Evolutionary conservation across 1,140 invertebrate genomes (phyloP).

Genomic region (Eupristina koningsbergeri): DNA sequence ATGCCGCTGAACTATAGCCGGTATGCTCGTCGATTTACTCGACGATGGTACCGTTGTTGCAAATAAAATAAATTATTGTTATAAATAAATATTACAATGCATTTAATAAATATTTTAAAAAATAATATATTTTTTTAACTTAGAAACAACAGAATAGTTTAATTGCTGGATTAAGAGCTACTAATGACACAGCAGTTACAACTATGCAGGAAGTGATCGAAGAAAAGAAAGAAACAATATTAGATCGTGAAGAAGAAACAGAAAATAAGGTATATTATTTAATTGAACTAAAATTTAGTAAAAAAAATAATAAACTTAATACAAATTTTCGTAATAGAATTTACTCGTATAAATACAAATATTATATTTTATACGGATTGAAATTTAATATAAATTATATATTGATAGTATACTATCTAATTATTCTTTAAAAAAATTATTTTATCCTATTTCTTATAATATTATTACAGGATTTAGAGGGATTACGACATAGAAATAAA

Average conservation of each 20-base stretch:
- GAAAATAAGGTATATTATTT: constrained; percentile 71
- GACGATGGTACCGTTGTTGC: too few relatives aligned
- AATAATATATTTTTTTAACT: constrained; percentile 58
- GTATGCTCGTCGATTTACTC: too few relatives aligned
- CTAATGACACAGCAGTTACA: constrained; percentile 80
- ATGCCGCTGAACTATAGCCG: too few relatives aligned
- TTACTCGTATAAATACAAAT: background rate
- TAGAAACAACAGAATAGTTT: constrained; percentile 95
- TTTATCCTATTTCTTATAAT: background rate
- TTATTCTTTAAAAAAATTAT: background rate
- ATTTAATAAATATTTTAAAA: too few relatives aligned
- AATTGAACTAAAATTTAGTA: background rate
- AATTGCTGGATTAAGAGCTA: constrained; percentile 90
- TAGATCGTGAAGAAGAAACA: constrained; percentile 73
- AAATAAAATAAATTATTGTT: too few relatives aligned
- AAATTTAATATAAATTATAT: too few relatives aligned
- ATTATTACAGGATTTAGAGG: constrained; percentile 61
- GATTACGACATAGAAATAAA: constrained; percentile 64
- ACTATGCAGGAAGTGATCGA: constrained; percentile 76
- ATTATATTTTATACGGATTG: too few relatives aligned
- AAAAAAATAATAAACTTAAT: background rate
- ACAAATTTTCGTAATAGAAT: background rate
- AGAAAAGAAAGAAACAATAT: constrained; percentile 77
- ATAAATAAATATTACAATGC: too few relatives aligned
- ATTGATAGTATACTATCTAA: too few relatives aligned